Evolutionary conservation across 2,113 vertebrate genomes (phyloP), one percentile per base, ranked within the genome.

Genomic region (Ramphastos sulfuratus): DNA sequence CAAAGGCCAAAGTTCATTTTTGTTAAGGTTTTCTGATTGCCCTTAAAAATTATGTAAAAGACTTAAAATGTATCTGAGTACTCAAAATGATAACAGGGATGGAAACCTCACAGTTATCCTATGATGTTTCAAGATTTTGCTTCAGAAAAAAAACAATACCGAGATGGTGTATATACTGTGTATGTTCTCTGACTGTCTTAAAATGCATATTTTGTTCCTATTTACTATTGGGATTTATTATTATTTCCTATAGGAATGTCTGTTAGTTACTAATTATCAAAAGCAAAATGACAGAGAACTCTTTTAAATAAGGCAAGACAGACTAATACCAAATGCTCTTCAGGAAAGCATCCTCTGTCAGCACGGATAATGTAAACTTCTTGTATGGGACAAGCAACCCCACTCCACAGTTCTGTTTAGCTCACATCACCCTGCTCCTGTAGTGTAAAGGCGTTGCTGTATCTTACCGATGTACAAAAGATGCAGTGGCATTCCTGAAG

Each of bases 391-490:
- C 9, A 44, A 73, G 39, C 18, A 85, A 85, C 8, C 13, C 28
- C 56, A 63, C 31, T 52, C 71, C 58, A 7, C 23, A 80, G 56
- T 25, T 77, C 50, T 52, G 6, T 20, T n/a, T 64, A 28, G 23
- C 27, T 77, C 35, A 72, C 30, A 39, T 54, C 9, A 64, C 10
- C 8, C 52, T 1, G 0, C 11, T 80, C 35, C 46, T 15, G 54
- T 27, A 69, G 42, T 0, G 1, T 19, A 44, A 82, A 88, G 33
- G 31, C 0, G 1, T 42, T 80, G 27, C 15, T 44, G 60, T 30
- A n/a, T 90, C 95, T 98, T 95, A 99, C 99, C 82, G 89, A 93
- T 64, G 98, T 98, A 90, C 99, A 99, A 90, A 99, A 99, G 91
- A 98, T 94, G 89, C 99, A 99, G 94, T 55, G 97, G 96, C 99